Conservation (phyloP, 1,140 invertebrate species). For the Ruditapes philippinarum region DNA sequence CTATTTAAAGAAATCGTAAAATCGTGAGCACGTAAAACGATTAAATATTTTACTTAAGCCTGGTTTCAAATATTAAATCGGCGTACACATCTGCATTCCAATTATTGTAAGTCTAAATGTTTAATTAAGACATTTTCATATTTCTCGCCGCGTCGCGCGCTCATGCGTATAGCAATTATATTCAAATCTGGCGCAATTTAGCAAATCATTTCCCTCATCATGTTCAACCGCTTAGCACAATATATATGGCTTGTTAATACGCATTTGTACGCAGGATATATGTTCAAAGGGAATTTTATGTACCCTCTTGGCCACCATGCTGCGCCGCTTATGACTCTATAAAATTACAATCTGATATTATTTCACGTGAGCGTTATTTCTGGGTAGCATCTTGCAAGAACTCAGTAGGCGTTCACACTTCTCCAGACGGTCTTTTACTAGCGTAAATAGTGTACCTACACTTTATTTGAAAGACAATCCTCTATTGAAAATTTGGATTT, state of each 20-base stretch:
- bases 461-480: slow-evolving; percentile 9
- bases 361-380: slow-evolving; percentile 6
- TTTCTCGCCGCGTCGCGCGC: not conserved
- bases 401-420: slow-evolving; percentile 44
- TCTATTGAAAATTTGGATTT: not conserved
- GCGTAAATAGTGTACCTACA: slow-evolving; percentile 32
- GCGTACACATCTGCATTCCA: slow-evolving; percentile 35
- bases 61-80: not conserved
- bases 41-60: not conserved
- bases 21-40: not conserved
- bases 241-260: slow-evolving; percentile 42
- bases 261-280: slow-evolving; percentile 3
- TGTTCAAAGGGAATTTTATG: slow-evolving; percentile 62
- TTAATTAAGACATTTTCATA: slow-evolving; percentile 40
- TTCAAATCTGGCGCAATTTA: slow-evolving; percentile 46
- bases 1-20: not conserved
- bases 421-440: slow-evolving; percentile 2
- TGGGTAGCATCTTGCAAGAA: not conserved
- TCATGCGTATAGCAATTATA: slow-evolving; percentile 44
- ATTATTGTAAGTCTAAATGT: slow-evolving; percentile 42
- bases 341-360: slow-evolving; percentile 58
- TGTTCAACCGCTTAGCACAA: slow-evolving; percentile 28
- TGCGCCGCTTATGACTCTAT: slow-evolving; percentile 39
- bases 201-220: slow-evolving; percentile 19
- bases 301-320: not conserved